Evolutionary conservation across 2,888 invertebrate genomes (phyloP).

Genomic region (Acanthosepion esculentum): DNA sequence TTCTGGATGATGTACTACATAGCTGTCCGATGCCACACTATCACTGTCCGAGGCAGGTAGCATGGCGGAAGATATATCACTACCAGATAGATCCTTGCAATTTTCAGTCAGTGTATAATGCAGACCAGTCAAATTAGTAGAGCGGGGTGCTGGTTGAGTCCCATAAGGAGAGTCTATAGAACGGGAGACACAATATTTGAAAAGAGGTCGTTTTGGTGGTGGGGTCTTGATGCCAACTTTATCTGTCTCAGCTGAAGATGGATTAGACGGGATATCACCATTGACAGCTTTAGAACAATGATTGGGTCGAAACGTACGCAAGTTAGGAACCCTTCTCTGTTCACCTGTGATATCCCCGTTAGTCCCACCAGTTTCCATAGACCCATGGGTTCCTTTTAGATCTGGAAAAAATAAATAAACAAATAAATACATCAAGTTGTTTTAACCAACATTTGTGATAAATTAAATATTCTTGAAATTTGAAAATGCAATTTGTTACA

Average conservation of each 20-base stretch:
- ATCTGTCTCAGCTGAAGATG: slow-evolving; percentile 23
- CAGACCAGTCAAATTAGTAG: slow-evolving; percentile 39
- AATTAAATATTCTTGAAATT: neutral
- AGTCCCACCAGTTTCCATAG: neutral
- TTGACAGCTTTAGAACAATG: slow-evolving; percentile 35
- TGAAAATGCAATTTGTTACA: neutral
- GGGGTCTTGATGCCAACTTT: slow-evolving; percentile 41
- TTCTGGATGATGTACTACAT: slow-evolving; percentile 42
- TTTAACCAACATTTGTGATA: neutral
- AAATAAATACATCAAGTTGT: neutral
- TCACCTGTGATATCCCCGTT: slow-evolving; percentile 24
- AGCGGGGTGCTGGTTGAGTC: slow-evolving; percentile 17
- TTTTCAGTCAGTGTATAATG: slow-evolving; percentile 40
- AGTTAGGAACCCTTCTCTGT: slow-evolving; percentile 41
- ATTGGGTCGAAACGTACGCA: slow-evolving; percentile 39
- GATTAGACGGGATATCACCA: slow-evolving; percentile 4
- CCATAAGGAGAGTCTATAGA: slow-evolving; percentile 37
- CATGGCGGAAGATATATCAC: slow-evolving; percentile 43
- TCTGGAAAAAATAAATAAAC: slow-evolving; percentile 34
- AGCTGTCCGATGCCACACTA: slow-evolving; percentile 37
- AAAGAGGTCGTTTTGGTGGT: slow-evolving; percentile 38
- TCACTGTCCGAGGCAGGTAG: slow-evolving; percentile 41
- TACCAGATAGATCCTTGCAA: neutral
- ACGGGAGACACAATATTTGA: slow-evolving; percentile 42
- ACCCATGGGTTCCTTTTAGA: slow-evolving; percentile 8